Base-by-base conservation (phyloP, 1,140 invertebrate species). In the Drosophila mauritiana region DNA sequence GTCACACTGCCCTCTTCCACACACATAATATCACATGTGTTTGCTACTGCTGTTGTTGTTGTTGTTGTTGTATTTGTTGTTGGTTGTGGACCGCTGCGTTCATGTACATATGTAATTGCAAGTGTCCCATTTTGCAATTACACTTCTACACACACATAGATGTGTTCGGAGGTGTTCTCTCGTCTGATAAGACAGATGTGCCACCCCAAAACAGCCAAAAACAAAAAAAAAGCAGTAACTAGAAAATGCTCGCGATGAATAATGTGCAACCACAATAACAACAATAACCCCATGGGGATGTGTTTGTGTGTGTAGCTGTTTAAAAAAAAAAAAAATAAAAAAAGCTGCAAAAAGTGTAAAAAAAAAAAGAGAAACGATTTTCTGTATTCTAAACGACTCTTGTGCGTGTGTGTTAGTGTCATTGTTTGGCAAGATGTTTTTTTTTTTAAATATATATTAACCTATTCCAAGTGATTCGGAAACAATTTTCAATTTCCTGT, bases 11-110 rank as follows among this genome's bases (percentile, higher is more conserved):
- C 40, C 25, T 40, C 57, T 37, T 17, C 34, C 52, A 42, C 72
- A 49, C 11, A 25, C 56, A 36, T 13, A 48, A 79, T 83, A 88
- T 86, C 84, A 88, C 84, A 88, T 86, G 83, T 88, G 82, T 78
- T 69, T 77, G 55, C 77, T 78, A 56, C 77, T 78, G 57, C 69
- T 69, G 49, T 42, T 49, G 20, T 22, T 22, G 20, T 20, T 20
- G 20, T 20, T 20, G 20, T 22, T 22, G 20, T 17, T 17, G 17
- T 17, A 17, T 17, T 22, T 22, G 20, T 22, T 22, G 20, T 22
- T 22, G 20, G 20, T 22, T 22, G 20, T 22, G 31, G 64, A 20
- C 72, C 25, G 45, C n/a, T 22, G 25, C 48, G 39, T 48, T 48
- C 64, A 57, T 48, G 40, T 61, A 31, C 27, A 31, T 31, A 57